phyloP scores from a whole-genome alignment of 2,797 vertebrate genomes.

The Sebastes iracundus region DNA sequence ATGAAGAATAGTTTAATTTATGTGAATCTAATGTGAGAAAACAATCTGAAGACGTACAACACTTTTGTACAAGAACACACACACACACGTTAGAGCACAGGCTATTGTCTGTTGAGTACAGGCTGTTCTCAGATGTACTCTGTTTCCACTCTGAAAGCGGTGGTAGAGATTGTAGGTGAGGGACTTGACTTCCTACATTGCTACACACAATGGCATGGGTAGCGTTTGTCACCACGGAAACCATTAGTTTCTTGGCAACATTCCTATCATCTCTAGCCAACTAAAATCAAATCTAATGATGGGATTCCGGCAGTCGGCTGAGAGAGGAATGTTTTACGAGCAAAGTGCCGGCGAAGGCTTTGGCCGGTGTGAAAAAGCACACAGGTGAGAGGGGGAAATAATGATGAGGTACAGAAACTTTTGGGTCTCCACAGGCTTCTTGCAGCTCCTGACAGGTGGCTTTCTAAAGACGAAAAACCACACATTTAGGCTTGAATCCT shows the following conservation, averaged over 20 bases:
- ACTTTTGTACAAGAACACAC: neutral
- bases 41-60: neutral
- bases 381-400: slow-evolving; percentile 12
- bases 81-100: neutral
- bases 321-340: slow-evolving; percentile 12
- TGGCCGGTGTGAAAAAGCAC: neutral
- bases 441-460: neutral
- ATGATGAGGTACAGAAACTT: slow-evolving; percentile 15
- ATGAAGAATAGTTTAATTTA: neutral
- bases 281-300: slow-evolving; percentile 88
- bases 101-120: slow-evolving; percentile 28
- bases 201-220: slow-evolving; percentile 84
- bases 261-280: slow-evolving; percentile 83
- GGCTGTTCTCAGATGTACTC: slow-evolving; percentile 18
- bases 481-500: neutral
- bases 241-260: slow-evolving; percentile 93
- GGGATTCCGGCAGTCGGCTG: slow-evolving; percentile 73
- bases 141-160: slow-evolving; percentile 18
- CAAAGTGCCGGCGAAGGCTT: neutral
- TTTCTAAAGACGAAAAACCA: neutral
- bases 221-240: slow-evolving; percentile 89
- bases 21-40: neutral
- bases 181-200: slow-evolving; percentile 76
- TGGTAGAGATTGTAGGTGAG: slow-evolving; percentile 40
- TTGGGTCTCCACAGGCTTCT: neutral